Conservation (phyloP, 2,888 invertebrate species). For the Campaea margaritaria region DNA sequence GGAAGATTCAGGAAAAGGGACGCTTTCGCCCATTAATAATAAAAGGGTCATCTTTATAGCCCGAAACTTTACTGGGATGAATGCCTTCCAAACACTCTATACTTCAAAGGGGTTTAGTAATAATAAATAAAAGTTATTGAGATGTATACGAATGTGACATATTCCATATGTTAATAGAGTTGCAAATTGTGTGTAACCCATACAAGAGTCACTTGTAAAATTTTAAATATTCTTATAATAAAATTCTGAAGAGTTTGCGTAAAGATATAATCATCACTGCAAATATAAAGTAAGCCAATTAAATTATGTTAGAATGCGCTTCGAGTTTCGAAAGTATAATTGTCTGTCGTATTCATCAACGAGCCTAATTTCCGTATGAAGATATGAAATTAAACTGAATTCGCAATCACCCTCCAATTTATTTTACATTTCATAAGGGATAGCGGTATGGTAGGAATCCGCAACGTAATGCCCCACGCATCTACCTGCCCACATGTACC, state of each 20-base stretch:
- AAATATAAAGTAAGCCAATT: too few species aligned
- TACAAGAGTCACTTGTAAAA: too few species aligned
- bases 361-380: constrained; percentile 12
- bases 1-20: constrained; percentile 57
- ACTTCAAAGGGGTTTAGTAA: constrained; percentile 34
- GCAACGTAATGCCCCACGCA: constrained; percentile 28
- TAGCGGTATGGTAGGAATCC: constrained; percentile 26
- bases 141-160: constrained; percentile 28
- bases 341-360: background rate
- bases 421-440: constrained; percentile 31
- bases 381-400: constrained; percentile 22
- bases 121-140: constrained; percentile 33
- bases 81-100: constrained; percentile 51
- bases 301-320: too few species aligned
- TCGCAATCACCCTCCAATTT: constrained; percentile 31
- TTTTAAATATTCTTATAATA: too few species aligned
- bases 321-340: background rate
- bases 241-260: too few species aligned
- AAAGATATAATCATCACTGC: too few species aligned
- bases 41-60: constrained; percentile 69
- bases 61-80: constrained; percentile 57
- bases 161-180: too few species aligned
- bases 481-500: constrained; percentile 37
- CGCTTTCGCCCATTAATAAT: constrained; percentile 72
- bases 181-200: too few species aligned